Evolutionary conservation across 2,888 invertebrate genomes (phyloP).

Genomic region (Drosophila austrosaltans): DNA sequence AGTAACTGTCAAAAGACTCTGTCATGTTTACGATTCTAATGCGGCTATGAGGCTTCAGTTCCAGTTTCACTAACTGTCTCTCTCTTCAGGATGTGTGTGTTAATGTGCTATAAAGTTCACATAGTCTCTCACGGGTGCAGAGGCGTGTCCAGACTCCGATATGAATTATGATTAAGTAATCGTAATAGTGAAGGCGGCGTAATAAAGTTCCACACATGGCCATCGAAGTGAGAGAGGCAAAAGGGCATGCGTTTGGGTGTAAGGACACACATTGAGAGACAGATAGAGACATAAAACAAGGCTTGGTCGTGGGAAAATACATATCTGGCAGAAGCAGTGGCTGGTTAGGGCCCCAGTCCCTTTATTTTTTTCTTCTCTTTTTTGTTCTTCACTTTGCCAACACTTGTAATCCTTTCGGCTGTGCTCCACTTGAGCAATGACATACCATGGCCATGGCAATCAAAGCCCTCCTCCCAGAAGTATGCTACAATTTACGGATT

Average conservation of each 20-base stretch:
- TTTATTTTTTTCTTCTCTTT: constrained; percentile 15
- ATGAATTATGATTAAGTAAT: constrained; percentile 51
- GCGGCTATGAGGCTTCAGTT: constrained; percentile 9
- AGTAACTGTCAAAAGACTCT: constrained; percentile 55
- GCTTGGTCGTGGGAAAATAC: constrained; percentile 19
- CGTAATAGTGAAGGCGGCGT: constrained; percentile 15
- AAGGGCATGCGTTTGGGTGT: no score
- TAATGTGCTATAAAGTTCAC: constrained; percentile 48
- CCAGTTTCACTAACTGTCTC: neutral
- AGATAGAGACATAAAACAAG: neutral
- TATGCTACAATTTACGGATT: constrained; percentile 17
- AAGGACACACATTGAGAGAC: constrained; percentile 7
- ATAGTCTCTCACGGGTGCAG: neutral
- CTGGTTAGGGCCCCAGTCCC: neutral
- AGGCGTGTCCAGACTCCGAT: constrained; percentile 25
- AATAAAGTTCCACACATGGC: neutral
- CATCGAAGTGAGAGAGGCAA: no score
- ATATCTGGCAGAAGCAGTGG: constrained; percentile 9
- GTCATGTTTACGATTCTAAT: constrained; percentile 55
- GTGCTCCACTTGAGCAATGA: constrained; percentile 11
- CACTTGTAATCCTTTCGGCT: constrained; percentile 37
- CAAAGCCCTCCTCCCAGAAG: constrained; percentile 7
- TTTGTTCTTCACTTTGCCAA: constrained; percentile 27
- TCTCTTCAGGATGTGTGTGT: constrained; percentile 40
- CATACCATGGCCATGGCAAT: neutral